phyloP scores from a whole-genome alignment of 2,113 vertebrate genomes.

The Mobula birostris region DNA sequence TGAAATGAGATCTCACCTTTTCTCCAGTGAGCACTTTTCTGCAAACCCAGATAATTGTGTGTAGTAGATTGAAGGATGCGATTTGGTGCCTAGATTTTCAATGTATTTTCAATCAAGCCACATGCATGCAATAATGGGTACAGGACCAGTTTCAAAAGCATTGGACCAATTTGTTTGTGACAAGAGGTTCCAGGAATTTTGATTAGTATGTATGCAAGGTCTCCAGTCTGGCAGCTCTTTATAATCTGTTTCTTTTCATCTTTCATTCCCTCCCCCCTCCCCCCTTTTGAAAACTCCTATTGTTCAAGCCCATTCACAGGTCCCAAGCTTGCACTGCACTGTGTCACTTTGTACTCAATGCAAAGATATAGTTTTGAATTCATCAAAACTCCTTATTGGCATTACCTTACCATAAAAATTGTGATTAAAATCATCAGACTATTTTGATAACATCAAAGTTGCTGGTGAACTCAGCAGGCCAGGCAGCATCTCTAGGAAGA shows the following conservation, averaged over 20 bases:
- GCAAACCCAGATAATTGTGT: not conserved
- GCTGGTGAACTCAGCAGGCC: too few relatives aligned
- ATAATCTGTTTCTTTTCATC: not conserved
- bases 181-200: not conserved
- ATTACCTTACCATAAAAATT: not conserved
- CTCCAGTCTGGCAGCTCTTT: not conserved
- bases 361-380: not conserved
- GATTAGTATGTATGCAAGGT: not conserved
- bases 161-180: conserved; percentile 9
- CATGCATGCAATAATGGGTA: not conserved
- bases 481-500: too few relatives aligned
- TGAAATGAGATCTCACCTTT: not conserved
- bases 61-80: not conserved
- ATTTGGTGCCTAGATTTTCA: not conserved
- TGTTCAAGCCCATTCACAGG: not conserved
- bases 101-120: not conserved
- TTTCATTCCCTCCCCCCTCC: not conserved
- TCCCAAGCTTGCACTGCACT: not conserved
- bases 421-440: not conserved
- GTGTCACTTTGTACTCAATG: not conserved
- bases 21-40: not conserved
- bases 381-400: not conserved
- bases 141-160: not conserved
- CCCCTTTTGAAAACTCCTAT: too few relatives aligned
- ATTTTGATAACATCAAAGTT: not conserved